Evolutionary conservation across 2,888 invertebrate genomes (phyloP).

Genomic region (Brachyptera putata): DNA sequence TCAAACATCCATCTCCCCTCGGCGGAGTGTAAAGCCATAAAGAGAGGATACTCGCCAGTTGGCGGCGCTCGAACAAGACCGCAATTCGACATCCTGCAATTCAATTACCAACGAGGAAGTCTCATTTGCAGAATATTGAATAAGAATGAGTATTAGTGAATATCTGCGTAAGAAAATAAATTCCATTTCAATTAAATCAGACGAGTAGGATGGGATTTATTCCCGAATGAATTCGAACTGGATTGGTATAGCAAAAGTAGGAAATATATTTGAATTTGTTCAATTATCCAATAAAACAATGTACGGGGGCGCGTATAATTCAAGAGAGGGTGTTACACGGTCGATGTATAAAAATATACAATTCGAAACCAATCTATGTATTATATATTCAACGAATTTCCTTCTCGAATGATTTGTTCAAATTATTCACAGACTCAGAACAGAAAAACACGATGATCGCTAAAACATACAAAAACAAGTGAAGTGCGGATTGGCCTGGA

Average conservation of each 20-base stretch:
- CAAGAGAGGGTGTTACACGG: background rate
- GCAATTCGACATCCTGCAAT: no score
- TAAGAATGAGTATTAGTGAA: slow-evolving; percentile 20
- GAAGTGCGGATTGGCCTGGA: no score
- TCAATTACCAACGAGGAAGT: slow-evolving; percentile 1
- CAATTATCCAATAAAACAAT: background rate
- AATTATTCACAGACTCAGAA: no score
- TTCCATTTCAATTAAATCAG: slow-evolving; percentile 4
- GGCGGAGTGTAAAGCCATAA: no score
- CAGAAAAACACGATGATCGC: no score
- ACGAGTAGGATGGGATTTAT: background rate
- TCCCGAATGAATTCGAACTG: background rate
- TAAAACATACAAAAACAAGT: no score
- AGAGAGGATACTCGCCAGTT: no score
- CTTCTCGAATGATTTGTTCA: no score
- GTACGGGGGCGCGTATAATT: background rate
- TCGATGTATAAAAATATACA: background rate
- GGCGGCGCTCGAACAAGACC: no score
- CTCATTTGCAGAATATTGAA: slow-evolving; percentile 6
- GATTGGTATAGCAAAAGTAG: background rate
- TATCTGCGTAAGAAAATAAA: slow-evolving; percentile 15
- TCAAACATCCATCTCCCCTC: no score
- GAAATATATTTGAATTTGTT: background rate
- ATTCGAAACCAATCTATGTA: background rate
- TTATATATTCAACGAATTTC: background rate